Percentiles rank a stretch among this genome's conserved stretches.
These are phyloP conservation scores for Smithornis capensis DNA, from an alignment of 2,113 vertebrate genomes.

Conservation along the genomic window DNA sequence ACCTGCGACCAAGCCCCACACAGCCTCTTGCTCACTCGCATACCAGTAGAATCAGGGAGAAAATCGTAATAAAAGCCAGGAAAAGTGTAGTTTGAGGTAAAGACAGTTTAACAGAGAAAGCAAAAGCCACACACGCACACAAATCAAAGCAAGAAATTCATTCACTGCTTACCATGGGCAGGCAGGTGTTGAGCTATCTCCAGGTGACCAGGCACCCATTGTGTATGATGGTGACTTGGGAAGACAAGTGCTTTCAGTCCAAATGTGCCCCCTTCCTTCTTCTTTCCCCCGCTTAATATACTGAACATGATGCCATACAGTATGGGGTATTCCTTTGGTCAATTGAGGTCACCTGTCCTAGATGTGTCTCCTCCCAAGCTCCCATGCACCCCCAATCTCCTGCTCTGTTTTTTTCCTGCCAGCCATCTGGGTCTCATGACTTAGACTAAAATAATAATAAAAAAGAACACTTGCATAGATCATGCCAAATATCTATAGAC, in stretches of 20 bases:
- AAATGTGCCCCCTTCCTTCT: not conserved
- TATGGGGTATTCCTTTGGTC: not conserved
- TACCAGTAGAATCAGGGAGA: rapidly evolving
- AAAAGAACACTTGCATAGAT: not conserved
- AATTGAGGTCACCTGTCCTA: not conserved
- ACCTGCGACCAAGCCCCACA: not conserved
- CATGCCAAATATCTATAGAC: not conserved
- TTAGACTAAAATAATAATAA: not conserved
- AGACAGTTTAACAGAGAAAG: not conserved
- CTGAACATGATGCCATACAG: not conserved
- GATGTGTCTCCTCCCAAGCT: rapidly evolving
- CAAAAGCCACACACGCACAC: not conserved
- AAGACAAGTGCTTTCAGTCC: not conserved
- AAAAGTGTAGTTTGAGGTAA: not conserved
- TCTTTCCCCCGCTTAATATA: not conserved
- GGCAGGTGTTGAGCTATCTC: not conserved
- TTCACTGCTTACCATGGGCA: not conserved
- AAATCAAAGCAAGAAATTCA: not conserved
- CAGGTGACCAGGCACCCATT: not conserved
- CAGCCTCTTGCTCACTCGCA: not conserved
- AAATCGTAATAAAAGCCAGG: not conserved
- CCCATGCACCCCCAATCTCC: not conserved
- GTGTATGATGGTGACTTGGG: not conserved
- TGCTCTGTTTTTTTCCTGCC: not conserved
- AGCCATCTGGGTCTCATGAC: not conserved